Evolutionary conservation across 2,113 vertebrate genomes (phyloP).

Genomic region (Ageneiosus marmoratus): DNA sequence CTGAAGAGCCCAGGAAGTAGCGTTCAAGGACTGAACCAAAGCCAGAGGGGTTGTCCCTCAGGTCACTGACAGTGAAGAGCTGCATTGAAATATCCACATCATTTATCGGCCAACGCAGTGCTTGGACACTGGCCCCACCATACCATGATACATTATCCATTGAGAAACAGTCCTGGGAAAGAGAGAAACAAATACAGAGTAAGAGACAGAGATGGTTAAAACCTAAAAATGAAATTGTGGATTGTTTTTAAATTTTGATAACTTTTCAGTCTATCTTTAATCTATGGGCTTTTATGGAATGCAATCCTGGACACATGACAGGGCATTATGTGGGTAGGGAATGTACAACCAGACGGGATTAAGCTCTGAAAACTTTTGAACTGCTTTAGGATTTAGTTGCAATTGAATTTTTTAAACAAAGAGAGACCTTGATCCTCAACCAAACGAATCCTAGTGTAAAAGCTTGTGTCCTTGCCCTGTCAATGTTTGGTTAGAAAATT

Average conservation of each 20-base stretch:
- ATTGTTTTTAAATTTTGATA: neutral
- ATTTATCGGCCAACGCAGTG: constrained; percentile 85
- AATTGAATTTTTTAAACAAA: constrained; percentile 63
- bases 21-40: constrained; percentile 83
- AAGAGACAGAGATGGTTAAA: neutral
- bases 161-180: constrained; percentile 85
- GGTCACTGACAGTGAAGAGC: constrained; percentile 76
- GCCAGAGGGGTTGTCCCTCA: constrained; percentile 70
- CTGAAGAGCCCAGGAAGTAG: constrained; percentile 88
- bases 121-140: constrained; percentile 75
- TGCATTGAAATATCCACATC: constrained; percentile 71
- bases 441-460: neutral
- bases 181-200: neutral
- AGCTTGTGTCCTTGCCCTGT: neutral
- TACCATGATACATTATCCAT: constrained; percentile 91
- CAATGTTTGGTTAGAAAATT: neutral
- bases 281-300: neutral
- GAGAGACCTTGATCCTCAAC: neutral
- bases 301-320: constrained; percentile 60
- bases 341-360: constrained; percentile 70
- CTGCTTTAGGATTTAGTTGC: constrained; percentile 49
- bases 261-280: no score
- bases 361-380: constrained; percentile 62
- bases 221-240: neutral
- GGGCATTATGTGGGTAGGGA: constrained; percentile 61